phyloP scores from a whole-genome alignment of 2,888 invertebrate species.

The Phyto melanocephala region DNA sequence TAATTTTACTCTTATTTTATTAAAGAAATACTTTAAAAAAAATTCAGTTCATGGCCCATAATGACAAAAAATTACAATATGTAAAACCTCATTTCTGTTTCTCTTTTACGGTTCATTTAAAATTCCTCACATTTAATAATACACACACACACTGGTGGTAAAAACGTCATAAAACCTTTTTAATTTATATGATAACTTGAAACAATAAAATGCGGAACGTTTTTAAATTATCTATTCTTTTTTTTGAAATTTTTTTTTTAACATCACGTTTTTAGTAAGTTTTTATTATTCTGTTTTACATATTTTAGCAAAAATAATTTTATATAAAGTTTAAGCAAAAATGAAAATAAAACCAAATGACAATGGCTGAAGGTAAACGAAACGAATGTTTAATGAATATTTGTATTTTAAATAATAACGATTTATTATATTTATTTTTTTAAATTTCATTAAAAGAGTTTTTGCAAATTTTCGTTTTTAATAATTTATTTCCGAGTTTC shows the following conservation, averaged over 20 bases:
- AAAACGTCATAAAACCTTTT: neutral
- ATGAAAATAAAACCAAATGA: neutral
- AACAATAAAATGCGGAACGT: neutral
- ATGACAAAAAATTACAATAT: neutral
- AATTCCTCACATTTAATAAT: slow-evolving; percentile 1
- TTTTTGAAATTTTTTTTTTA: neutral
- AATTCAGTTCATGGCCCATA: neutral
- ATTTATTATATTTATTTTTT: neutral
- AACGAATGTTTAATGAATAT: neutral
- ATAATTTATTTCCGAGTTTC: neutral
- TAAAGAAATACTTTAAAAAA: too few relatives aligned
- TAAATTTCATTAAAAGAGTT: neutral
- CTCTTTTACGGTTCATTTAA: neutral
- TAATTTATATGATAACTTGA: neutral
- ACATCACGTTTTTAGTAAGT: slow-evolving; percentile 26
- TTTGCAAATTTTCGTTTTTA: neutral
- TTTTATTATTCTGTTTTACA: neutral
- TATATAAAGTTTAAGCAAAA: neutral
- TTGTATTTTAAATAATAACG: slow-evolving; percentile 6
- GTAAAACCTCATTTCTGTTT: neutral
- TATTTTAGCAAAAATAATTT: neutral
- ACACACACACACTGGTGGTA: neutral
- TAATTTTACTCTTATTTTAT: too few relatives aligned
- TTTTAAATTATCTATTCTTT: neutral
- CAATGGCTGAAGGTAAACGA: slow-evolving; percentile 26